These are phyloP conservation scores for Melieria picta DNA, from an alignment of 2,888 invertebrate genomes.

Conservation along the genomic window DNA sequence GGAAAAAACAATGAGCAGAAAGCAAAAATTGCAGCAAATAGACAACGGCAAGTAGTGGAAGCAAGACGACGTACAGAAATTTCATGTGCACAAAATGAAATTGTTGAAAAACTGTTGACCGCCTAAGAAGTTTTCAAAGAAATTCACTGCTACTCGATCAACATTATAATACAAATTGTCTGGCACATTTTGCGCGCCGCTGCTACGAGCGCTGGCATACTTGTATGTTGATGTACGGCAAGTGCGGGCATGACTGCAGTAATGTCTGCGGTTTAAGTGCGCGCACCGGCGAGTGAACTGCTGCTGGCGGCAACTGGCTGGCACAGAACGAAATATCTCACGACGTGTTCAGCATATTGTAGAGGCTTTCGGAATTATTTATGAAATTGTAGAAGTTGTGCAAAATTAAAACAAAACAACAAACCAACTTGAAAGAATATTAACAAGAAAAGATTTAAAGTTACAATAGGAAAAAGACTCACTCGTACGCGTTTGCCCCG, in stretches of 20 bases:
- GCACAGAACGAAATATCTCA: slow-evolving; percentile 11
- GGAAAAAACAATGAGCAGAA: slow-evolving; percentile 14
- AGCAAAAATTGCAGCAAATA: slow-evolving; percentile 14
- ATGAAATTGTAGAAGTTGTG: slow-evolving; percentile 7
- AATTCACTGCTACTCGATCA: not conserved
- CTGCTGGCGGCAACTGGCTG: not conserved
- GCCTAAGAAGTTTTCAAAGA: slow-evolving; percentile 44
- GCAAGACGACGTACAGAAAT: too few species aligned
- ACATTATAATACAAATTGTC: not conserved
- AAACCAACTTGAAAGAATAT: slow-evolving; percentile 25
- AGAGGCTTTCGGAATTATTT: not conserved
- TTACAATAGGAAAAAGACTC: slow-evolving; percentile 23
- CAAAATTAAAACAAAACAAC: slow-evolving; percentile 31
- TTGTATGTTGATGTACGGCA: too few species aligned
- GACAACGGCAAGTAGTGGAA: slow-evolving; percentile 5
- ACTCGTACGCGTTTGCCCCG: slow-evolving; percentile 32
- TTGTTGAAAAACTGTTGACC: slow-evolving; percentile 51
- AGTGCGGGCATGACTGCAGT: too few species aligned
- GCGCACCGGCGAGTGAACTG: not conserved
- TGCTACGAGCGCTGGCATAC: too few species aligned
- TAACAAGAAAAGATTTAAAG: slow-evolving; percentile 15
- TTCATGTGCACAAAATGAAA: slow-evolving; percentile 31
- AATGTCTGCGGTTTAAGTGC: too few species aligned
- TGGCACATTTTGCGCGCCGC: not conserved
- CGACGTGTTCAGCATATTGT: slow-evolving; percentile 24